phyloP scores from a whole-genome alignment of 2,797 vertebrate species.

The Rhinophrynus dorsalis region DNA sequence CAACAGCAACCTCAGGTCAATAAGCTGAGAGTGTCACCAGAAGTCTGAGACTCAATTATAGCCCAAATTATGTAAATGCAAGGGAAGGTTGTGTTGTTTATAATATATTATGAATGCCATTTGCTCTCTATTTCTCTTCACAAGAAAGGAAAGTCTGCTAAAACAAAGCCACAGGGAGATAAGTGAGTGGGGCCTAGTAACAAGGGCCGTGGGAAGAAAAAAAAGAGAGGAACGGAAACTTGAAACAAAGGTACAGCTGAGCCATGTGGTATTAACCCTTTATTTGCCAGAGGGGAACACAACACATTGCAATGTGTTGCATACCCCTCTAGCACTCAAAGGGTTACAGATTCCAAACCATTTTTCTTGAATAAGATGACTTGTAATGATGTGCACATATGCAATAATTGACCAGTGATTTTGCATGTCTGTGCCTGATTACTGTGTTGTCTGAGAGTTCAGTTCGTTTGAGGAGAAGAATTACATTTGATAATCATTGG shows the following conservation, averaged over 20 bases:
- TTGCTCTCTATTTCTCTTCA: conserved; percentile 42
- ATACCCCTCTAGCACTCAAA: too few relatives aligned
- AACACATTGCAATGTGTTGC: too few relatives aligned
- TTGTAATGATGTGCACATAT: conserved; percentile 44
- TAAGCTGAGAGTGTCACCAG: conserved; percentile 47
- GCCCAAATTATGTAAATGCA: conserved; percentile 46
- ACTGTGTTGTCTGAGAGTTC: conserved; percentile 15
- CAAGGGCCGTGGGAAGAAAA: conserved; percentile 48
- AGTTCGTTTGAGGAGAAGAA: conserved; percentile 15
- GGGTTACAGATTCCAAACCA: conserved; percentile 39
- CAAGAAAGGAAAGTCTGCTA: conserved; percentile 43
- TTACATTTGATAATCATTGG: background rate
- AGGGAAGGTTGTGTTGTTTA: conserved; percentile 43
- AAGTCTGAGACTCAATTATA: conserved; percentile 49
- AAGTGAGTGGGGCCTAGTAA: conserved; percentile 42
- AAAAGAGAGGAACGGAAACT: conserved; percentile 35
- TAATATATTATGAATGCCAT: conserved; percentile 41
- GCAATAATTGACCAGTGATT: conserved; percentile 18
- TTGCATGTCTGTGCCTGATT: conserved; percentile 18
- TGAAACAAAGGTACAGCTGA: conserved; percentile 45
- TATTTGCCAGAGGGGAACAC: too few relatives aligned
- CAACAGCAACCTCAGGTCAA: conserved; percentile 49
- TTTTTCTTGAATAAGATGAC: conserved; percentile 35
- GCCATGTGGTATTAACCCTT: conserved; percentile 44
- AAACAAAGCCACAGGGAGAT: conserved; percentile 47